These are phyloP conservation scores for Cranoglanis bouderius DNA, from an alignment of 2,113 vertebrate species.

Conservation along the genomic window DNA sequence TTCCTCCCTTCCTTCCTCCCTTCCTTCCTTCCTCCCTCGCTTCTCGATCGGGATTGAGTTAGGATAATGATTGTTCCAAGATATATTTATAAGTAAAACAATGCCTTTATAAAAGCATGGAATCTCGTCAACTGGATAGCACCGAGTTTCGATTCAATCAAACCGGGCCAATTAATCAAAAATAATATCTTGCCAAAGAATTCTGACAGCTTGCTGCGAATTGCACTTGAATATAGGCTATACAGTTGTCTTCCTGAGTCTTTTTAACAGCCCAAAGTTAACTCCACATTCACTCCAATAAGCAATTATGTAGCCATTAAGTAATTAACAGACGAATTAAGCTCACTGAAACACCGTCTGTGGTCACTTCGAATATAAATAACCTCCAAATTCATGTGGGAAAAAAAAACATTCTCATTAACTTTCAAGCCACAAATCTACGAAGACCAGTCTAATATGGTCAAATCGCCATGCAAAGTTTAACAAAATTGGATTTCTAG, in stretches of 20 bases:
- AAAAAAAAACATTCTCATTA: neutral
- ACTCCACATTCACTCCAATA: neutral
- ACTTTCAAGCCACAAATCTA: neutral
- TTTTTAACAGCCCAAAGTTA: neutral
- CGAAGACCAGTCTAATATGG: slow-evolving; percentile 17
- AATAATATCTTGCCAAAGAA: neutral
- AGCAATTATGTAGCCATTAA: neutral
- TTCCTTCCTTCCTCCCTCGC: slow-evolving; percentile 40
- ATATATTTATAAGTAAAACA: slow-evolving; percentile 72
- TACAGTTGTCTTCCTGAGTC: neutral
- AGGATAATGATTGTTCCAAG: slow-evolving; percentile 71
- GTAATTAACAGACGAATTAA: slow-evolving; percentile 19
- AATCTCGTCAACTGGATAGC: neutral
- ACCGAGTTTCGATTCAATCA: neutral
- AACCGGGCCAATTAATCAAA: neutral
- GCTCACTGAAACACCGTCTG: neutral
- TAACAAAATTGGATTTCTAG: slow-evolving; percentile 63
- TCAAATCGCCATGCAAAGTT: slow-evolving; percentile 48
- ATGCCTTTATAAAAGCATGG: slow-evolving; percentile 46
- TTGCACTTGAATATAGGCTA: neutral
- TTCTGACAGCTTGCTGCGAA: neutral
- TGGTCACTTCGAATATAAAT: neutral
- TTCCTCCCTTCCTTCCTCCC: slow-evolving; percentile 33
- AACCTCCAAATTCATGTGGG: neutral
- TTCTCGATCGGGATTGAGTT: slow-evolving; percentile 50